phyloP scores from a whole-genome alignment of 2,797 vertebrate species.

The Sebastes aleutianus region DNA sequence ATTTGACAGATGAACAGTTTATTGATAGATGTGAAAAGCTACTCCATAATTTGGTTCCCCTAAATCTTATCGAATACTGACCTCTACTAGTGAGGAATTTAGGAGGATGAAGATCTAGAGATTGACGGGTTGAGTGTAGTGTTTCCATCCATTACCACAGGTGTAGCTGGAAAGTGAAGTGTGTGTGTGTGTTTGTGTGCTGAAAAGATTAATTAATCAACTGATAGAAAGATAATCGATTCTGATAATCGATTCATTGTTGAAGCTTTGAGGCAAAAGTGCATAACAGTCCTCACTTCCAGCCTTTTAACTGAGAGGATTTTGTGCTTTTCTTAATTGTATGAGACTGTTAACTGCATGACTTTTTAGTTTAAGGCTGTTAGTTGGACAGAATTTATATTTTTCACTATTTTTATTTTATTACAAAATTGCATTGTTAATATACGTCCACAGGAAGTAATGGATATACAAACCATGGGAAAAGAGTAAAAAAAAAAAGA shows the following conservation, averaged over 20 bases:
- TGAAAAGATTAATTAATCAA: neutral
- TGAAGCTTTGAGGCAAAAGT: neutral
- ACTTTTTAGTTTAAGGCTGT: too few relatives aligned
- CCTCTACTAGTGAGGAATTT: too few relatives aligned
- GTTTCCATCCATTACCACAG: neutral
- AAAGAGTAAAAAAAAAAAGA: too few relatives aligned
- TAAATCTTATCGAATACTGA: too few relatives aligned
- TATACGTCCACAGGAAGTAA: too few relatives aligned
- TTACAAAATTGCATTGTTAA: too few relatives aligned
- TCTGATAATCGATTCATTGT: neutral
- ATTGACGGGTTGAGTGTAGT: too few relatives aligned
- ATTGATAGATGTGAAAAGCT: too few relatives aligned
- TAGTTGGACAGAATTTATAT: neutral
- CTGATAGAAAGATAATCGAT: neutral
- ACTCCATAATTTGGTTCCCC: too few relatives aligned
- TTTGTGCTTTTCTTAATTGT: neutral
- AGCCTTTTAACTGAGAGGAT: neutral
- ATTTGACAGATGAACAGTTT: too few relatives aligned
- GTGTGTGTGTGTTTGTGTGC: neutral
- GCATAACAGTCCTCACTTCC: neutral
- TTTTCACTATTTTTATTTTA: neutral
- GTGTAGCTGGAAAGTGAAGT: neutral
- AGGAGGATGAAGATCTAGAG: too few relatives aligned
- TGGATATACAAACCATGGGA: too few relatives aligned
- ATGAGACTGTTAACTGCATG: neutral